Conservation (phyloP, 2,888 invertebrate genomes). For the Chaetoderma sp. region DNA sequence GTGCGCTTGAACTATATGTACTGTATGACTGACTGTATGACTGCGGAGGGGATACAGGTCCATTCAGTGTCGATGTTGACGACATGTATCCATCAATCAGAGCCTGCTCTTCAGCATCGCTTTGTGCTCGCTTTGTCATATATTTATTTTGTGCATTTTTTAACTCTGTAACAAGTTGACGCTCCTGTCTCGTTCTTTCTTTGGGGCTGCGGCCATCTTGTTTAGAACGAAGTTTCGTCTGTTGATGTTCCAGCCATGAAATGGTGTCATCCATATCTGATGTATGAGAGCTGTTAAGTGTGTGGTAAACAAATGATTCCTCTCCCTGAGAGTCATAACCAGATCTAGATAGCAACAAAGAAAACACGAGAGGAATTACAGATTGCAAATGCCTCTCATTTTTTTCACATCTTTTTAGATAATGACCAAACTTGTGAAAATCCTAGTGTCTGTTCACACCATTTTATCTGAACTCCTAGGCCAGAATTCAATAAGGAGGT, state of each 20-base stretch:
- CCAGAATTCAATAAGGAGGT: too few relatives aligned
- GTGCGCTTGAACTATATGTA: not conserved
- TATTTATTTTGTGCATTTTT: constrained; percentile 63
- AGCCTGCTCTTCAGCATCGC: constrained; percentile 66
- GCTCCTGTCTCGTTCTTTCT: constrained; percentile 73
- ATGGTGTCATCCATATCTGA: constrained; percentile 42
- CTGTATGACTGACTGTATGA: not conserved
- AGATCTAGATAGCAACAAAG: too few relatives aligned
- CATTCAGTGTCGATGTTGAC: constrained; percentile 40
- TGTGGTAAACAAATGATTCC: constrained; percentile 41
- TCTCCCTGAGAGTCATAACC: constrained; percentile 57
- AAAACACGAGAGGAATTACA: too few relatives aligned
- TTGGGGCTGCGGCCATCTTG: constrained; percentile 46
- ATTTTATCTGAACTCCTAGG: too few relatives aligned
- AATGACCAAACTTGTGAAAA: too few relatives aligned
- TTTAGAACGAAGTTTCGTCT: constrained; percentile 57
- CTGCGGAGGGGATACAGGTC: constrained; percentile 39
- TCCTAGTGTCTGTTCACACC: too few relatives aligned
- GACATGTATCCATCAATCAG: constrained; percentile 40
- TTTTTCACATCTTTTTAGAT: too few relatives aligned
- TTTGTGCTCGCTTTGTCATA: constrained; percentile 75
- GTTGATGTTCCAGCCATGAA: constrained; percentile 67
- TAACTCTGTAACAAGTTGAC: constrained; percentile 81
- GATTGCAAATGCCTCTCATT: too few relatives aligned
- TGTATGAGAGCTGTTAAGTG: constrained; percentile 42